Evolutionary conservation across 2,113 vertebrate species (phyloP), one percentile per base, ranked within the genome.

Genomic region (Catharus minimus): DNA sequence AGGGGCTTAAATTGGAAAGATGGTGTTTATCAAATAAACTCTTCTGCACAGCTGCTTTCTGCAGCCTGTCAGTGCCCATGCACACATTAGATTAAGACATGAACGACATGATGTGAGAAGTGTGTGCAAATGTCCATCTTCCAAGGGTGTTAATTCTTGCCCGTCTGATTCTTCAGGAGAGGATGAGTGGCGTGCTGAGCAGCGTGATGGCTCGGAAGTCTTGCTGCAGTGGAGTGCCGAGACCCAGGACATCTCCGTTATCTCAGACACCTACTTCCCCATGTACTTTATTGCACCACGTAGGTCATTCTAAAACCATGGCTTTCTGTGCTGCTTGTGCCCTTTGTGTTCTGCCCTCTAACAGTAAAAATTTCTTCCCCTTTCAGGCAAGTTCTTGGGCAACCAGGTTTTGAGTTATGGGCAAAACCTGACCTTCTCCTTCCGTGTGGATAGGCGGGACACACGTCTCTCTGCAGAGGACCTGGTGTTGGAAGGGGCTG

Each of bases 251-350:
- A 91, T 99, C 75, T 98, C 98, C 1, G 98, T 99, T 62, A 96
- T 98, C 91, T 99, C 99, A 0, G 98, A 99, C 3, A 98, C 98
- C 95, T 99, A 99, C 96, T 99, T 99, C 58, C 99, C 99, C 77
- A 97, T 99, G 46, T 99, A 99, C 95, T 99, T 99, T 66, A 39
- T 99, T 22, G 99, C 99, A 44, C 98, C 99, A 95, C 98, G 99
- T 99, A 97, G 76, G 96, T 96, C 60, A 47, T 46, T 55, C 5
- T 5, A 75, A 46, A 57, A 58, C 3, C 1, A 0, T 28, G 49
- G 16, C 33, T 81, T 30, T 74, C 46, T 55, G 16, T 60, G 20
- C 23, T 58, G 36, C 49, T 36, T 17, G 33, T 90, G 47, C 52
- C 13, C 24, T 78, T 74, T 62, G 47, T 50, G 2, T 68, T 82